Base-by-base conservation (phyloP, 2,888 invertebrate species). In the Platypus cylindrus region DNA sequence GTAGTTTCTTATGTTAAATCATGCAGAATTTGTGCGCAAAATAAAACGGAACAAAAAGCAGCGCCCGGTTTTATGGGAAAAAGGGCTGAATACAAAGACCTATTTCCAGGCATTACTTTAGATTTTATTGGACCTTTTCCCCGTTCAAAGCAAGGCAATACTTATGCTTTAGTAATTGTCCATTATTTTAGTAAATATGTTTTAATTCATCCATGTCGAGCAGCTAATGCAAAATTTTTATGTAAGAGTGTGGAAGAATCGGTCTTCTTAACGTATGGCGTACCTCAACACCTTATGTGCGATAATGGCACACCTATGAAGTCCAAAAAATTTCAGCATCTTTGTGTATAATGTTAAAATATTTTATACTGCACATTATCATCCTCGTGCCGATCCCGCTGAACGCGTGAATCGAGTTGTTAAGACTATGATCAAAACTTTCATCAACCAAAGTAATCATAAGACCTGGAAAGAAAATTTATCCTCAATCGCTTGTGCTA, bases 361-460 rank as follows among this genome's bases (percentile, higher is more conserved):
- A 3, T 30, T 26, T 22, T 38, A 25, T 28, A 34, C 38, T 16
- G 28, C 34, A 3, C 2, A 14, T 16, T 35, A 32, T 24, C 11
- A 35, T 8, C 27, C 39, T 13, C 27, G 33, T 8, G 30, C 39
- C 2, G 30, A 43, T 32, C 43, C 35, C 5, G 16, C 18, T 3
- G 45, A 40, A 23, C 26, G 42, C 7, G 27, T 22, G 3, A 46
- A 46, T 24, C 32, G 31, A 14, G 38, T 39, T 11, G 7, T 45
- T 2, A 41, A 45, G 24, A 46, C 39, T 4, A 34, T 37, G 30
- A 20, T 46, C 8, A 9, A 30, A 5, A 23, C 37, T 16, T 46
- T 40, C 27, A 28, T 44, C 8, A 15, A 11, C 8, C 17, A 40
- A 17, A 20, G 30, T 5, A 34, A 42, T 17, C 45, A 45, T 18